Conservation (phyloP, 2,797 vertebrate species). For the Hippoglossus hippoglossus region DNA sequence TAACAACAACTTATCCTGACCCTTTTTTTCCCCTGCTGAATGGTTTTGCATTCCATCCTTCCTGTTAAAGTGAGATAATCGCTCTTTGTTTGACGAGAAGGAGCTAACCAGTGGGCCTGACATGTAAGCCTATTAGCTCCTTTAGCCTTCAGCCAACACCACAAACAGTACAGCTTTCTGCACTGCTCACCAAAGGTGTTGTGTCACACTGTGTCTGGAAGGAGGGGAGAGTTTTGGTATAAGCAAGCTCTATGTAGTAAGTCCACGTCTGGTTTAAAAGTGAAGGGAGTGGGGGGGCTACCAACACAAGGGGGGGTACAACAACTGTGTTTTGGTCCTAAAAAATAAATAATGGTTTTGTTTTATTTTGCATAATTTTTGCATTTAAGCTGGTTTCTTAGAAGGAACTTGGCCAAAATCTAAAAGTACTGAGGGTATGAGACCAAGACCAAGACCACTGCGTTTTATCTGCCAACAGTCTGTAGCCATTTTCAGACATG, state of each 20-base stretch:
- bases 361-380: too few relatives aligned
- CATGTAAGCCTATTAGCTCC: conserved; percentile 91
- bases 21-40: conserved; percentile 47
- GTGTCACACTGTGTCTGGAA: conserved; percentile 49
- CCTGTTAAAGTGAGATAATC: conserved; percentile 86
- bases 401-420: too few relatives aligned
- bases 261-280: conserved; percentile 22
- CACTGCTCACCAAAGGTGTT: conserved; percentile 47
- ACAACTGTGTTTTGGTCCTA: too few relatives aligned
- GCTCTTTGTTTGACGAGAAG: conserved; percentile 89
- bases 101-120: conserved; percentile 84
- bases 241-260: conserved; percentile 1
- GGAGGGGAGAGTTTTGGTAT: background rate
- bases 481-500: too few relatives aligned
- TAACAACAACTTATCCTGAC: conserved; percentile 54
- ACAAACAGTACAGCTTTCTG: conserved; percentile 41
- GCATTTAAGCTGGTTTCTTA: too few relatives aligned
- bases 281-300: background rate
- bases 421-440: too few relatives aligned
- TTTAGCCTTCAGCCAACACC: conserved; percentile 47
- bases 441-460: too few relatives aligned
- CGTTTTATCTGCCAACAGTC: too few relatives aligned
- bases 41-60: conserved; percentile 82
- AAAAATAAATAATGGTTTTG: too few relatives aligned
- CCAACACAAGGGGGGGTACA: too few relatives aligned